Evolutionary conservation across 2,888 invertebrate genomes (phyloP).

Genomic region (Orthosia cruda): DNA sequence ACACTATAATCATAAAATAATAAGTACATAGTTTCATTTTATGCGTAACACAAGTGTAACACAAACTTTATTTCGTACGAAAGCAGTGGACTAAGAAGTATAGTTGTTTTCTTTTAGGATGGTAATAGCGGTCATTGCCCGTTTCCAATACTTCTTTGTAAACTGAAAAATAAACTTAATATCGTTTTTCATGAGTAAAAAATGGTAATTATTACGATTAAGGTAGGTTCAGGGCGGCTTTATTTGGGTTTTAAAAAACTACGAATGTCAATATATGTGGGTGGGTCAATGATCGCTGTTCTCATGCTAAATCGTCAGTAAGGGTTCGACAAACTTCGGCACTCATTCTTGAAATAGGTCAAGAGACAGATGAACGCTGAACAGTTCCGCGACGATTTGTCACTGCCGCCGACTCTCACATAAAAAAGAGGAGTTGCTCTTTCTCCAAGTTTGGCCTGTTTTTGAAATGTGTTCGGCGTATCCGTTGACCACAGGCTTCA

Average conservation of each 20-base stretch:
- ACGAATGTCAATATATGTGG: too few relatives aligned
- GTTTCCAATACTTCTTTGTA: too few relatives aligned
- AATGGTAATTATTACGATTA: too few relatives aligned
- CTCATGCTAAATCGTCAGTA: slow-evolving; percentile 28
- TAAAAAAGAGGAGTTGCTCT: slow-evolving; percentile 67
- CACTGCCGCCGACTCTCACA: slow-evolving; percentile 64
- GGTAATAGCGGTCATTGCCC: too few relatives aligned
- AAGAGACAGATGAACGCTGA: slow-evolving; percentile 75
- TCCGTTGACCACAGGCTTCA: slow-evolving; percentile 40
- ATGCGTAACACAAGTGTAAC: slow-evolving; percentile 30
- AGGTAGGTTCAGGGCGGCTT: too few relatives aligned
- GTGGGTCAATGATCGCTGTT: too few relatives aligned
- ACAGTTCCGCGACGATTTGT: slow-evolving; percentile 71
- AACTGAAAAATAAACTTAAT: too few relatives aligned
- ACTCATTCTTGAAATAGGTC: slow-evolving; percentile 75
- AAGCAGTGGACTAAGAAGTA: too few relatives aligned
- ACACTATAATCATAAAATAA: slow-evolving; percentile 44
- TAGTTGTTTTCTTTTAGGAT: too few relatives aligned
- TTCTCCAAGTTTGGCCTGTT: slow-evolving; percentile 45
- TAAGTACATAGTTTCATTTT: slow-evolving; percentile 20
- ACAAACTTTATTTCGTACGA: slow-evolving; percentile 25
- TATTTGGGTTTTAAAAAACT: too few relatives aligned
- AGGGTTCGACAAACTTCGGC: slow-evolving; percentile 69
- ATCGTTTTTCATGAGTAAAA: background rate
- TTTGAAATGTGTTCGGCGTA: slow-evolving; percentile 53